Conservation (phyloP, 2,888 invertebrate species). For the Acleris holmiana region DNA sequence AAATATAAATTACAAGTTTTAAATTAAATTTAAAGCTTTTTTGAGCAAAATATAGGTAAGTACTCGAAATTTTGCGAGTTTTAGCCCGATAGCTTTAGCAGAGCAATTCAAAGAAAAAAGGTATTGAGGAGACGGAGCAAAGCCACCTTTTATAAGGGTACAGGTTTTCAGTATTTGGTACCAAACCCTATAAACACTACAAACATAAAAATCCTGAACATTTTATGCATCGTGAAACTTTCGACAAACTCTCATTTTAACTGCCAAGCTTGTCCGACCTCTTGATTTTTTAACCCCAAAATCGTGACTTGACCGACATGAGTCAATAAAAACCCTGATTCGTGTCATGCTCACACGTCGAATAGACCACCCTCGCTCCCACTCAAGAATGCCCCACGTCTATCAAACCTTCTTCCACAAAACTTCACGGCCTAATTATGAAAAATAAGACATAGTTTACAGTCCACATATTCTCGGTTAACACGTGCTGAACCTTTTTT, state of each 20-base stretch:
- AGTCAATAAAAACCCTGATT: constrained; percentile 36
- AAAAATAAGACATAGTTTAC: constrained; percentile 80
- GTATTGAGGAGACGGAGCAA: too few species aligned
- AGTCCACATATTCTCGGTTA: constrained; percentile 70
- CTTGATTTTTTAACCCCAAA: constrained; percentile 6
- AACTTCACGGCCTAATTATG: constrained; percentile 80
- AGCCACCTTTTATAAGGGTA: too few species aligned
- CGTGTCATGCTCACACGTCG: constrained; percentile 40
- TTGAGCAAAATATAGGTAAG: too few species aligned
- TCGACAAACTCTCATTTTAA: not conserved
- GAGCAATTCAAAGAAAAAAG: too few species aligned
- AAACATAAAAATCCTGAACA: not conserved
- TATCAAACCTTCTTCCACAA: constrained; percentile 54
- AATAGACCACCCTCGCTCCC: constrained; percentile 64
- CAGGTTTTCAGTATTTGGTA: too few species aligned
- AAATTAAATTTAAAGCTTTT: too few species aligned
- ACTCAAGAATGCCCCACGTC: constrained; percentile 42
- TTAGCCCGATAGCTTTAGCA: too few species aligned
- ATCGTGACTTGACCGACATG: constrained; percentile 33
- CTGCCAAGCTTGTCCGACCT: constrained; percentile 17
- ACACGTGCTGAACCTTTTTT: constrained; percentile 76
- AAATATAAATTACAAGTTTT: too few species aligned
- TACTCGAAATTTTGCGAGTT: too few species aligned
- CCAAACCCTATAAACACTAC: not conserved
- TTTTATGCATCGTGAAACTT: not conserved